These are phyloP conservation scores for Hydrochoerus hydrochaeris DNA, from an alignment of 2,113 vertebrate genomes.

Conservation along the genomic window DNA sequence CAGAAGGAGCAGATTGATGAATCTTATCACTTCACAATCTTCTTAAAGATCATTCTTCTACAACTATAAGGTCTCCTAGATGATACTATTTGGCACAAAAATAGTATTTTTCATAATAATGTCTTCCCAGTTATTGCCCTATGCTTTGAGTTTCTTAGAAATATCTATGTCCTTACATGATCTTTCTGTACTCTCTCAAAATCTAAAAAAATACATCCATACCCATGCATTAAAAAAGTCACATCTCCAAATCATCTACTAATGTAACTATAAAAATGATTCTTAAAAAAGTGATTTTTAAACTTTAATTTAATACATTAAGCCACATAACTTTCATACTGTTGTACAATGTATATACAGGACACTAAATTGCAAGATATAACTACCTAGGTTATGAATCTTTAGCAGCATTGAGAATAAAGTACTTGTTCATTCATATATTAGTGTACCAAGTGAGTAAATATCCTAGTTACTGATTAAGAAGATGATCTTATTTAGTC, in stretches of 20 bases:
- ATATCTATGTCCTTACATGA: too few species aligned
- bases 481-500: neutral
- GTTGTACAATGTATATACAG: neutral
- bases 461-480: neutral
- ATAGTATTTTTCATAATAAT: too few species aligned
- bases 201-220: neutral
- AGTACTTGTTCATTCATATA: neutral
- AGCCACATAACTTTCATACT: neutral
- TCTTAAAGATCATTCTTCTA: too few species aligned
- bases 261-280: neutral
- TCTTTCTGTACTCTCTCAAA: too few species aligned
- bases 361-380: neutral
- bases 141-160: too few species aligned
- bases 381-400: neutral
- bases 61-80: too few species aligned
- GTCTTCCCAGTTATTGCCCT: too few species aligned
- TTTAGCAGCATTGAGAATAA: neutral
- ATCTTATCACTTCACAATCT: neutral
- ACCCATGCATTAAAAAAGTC: neutral
- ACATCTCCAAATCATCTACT: neutral
- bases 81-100: too few species aligned
- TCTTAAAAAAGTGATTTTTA: neutral
- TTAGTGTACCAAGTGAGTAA: neutral
- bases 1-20: neutral
- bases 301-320: constrained; percentile 5